These are phyloP conservation scores for Anguilla japonica DNA, from an alignment of 2,113 vertebrate species.

Conservation along the genomic window DNA sequence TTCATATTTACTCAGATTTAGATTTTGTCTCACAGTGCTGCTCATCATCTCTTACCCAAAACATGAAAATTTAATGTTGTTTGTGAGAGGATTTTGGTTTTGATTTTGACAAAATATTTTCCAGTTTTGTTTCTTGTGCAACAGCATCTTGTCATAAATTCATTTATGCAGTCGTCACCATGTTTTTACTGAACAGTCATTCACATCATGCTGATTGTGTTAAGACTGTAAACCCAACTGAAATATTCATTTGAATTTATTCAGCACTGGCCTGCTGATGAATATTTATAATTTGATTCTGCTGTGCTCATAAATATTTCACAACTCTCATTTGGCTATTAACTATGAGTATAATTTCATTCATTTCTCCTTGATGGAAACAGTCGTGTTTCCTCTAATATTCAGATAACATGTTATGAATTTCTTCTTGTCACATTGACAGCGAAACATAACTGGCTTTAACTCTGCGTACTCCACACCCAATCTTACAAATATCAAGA, in stretches of 20 bases:
- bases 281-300: constrained; percentile 63
- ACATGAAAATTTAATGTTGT: not conserved
- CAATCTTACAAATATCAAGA: not conserved
- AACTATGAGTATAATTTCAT: constrained; percentile 50
- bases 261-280: constrained; percentile 39
- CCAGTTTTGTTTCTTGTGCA: not conserved
- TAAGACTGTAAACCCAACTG: constrained; percentile 47
- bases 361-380: constrained; percentile 10
- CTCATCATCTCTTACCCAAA: not conserved
- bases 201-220: constrained; percentile 34
- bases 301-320: constrained; percentile 66
- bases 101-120: not conserved
- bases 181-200: not conserved
- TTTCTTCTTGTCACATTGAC: not conserved
- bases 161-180: not conserved
- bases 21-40: not conserved
- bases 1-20: not conserved
- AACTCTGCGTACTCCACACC: not conserved
- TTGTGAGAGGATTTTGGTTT: not conserved
- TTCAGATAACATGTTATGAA: not conserved
- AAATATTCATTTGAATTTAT: constrained; percentile 64
- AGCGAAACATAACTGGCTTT: not conserved
- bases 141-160: not conserved
- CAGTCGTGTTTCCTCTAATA: not conserved
- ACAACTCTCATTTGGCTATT: constrained; percentile 57